Evolutionary conservation across 2,888 invertebrate species (phyloP), one percentile per base, ranked within the genome.

Genomic region (Anthrax anthrax): DNA sequence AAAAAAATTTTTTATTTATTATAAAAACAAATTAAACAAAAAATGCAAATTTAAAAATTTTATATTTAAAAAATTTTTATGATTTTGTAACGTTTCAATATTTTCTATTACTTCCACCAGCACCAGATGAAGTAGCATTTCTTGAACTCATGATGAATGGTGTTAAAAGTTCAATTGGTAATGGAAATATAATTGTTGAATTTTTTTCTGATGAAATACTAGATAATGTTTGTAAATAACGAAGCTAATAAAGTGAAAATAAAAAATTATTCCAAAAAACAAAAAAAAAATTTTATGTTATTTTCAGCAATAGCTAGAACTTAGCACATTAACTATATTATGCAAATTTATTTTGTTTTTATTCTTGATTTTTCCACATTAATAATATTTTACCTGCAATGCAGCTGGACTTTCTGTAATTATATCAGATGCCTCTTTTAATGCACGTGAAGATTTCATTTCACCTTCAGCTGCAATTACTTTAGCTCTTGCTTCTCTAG

Each of bases 151-250:
- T 27, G 6, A 66, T 40, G 45, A 65, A 65, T 4, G 66, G 66
- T 4, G 65, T 58, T 19, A 84, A 60, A 43, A 86, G 65, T 60
- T 94, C 92, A 70, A 94, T 79, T 0, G 94, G 94, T 55, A 94
- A 71, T 1, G 94, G 94, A 63, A 95, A 94, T 49, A 94, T 83
- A 56, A 95, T 92, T 0, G 92, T 94, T 0, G 91, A 92, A 67
- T 92, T 92, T 70, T 91, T 92, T 70, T 95, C 92, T 0, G 89
- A 86, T 1, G 92, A 88, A 65, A 94, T 91, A 47, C 85, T 83
- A 70, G 78, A 90, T 47, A 95, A 71, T 0, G 94, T 94, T 71
- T 95, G 94, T 37, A 90, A 72, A 63, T 88, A 88, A n/a, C 88
- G 77, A 50, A 86, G 61, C 84, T 86, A 69, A 48, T 46, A 23